Evolutionary conservation across 2,888 invertebrate genomes (phyloP), one percentile per base, ranked within the genome.

Genomic region (Caenorhabditis virilis): DNA sequence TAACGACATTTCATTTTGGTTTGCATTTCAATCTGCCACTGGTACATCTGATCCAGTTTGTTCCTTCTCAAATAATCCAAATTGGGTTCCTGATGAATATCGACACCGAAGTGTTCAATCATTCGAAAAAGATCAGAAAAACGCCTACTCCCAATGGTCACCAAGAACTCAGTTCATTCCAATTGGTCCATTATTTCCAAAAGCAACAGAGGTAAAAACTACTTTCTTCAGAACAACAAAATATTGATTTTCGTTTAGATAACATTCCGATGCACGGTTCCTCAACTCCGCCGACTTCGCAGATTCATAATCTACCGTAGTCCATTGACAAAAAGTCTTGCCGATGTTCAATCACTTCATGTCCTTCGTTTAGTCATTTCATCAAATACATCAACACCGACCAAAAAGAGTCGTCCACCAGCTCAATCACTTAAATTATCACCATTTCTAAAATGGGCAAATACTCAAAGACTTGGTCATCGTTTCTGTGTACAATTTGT

Each of bases 121-220:
- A 0, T 54, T 50, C 27, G 59, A 65, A 23, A 43, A 65, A 30
- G 65, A 65, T 42, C 55, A 60, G 18, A 35, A 60, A 25, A 16
- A 48, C 13, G 65, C 65, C 3, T 60, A 59, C 52, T 39, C 63
- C 2, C 60, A 61, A 53, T 71, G 70, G 70, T 45, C 63, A 48
- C 70, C 70, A 5, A 51, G 67, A 13, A 71, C 70, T 25, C 70
- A 71, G 38, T 48, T 63, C 20, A 67, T 71, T 43, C 70, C 70
- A 20, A 38, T 64, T 18, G 67, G 67, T 33, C 67, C 70, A 15
- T 38, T 71, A 16, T 71, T 71, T 56, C 67, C 70, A 9, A 58
- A 58, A 15, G 67, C 64, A 13, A 63, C 59, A 4, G 70, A 71
- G 60, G 66, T 69, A 16, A 38, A 9, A 3, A 15, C 22, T n/a